These are phyloP conservation scores for Triplophysa rosa DNA, from an alignment of 2,113 vertebrate species.

Conservation along the genomic window DNA sequence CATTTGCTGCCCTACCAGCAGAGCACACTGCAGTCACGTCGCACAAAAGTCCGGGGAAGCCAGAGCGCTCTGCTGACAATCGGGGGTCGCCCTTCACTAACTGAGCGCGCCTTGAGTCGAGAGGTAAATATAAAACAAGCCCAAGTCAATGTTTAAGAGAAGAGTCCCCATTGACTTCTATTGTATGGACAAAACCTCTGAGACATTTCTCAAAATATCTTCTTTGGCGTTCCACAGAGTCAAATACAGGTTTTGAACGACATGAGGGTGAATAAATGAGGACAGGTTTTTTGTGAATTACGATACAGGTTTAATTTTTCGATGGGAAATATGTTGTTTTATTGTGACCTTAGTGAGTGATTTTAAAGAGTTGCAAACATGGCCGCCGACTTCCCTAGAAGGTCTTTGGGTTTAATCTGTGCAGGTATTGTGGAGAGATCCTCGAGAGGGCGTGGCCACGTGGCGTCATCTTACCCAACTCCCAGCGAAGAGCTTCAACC, in stretches of 20 bases:
- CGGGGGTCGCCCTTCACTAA: constrained; percentile 78
- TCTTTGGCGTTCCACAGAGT: too few species aligned
- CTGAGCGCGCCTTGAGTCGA: constrained; percentile 80
- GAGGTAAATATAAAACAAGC: constrained; percentile 63
- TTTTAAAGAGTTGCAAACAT: constrained; percentile 43
- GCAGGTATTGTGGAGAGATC: constrained; percentile 79
- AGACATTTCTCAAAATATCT: too few species aligned
- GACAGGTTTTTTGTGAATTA: too few species aligned
- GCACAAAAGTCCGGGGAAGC: constrained; percentile 75
- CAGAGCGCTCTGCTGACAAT: constrained; percentile 75
- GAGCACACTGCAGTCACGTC: constrained; percentile 78
- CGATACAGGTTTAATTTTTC: too few species aligned
- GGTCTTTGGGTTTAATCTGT: background rate
- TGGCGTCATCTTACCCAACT: constrained; percentile 83
- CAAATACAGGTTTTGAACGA: too few species aligned
- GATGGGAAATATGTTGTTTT: too few species aligned
- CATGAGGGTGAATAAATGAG: too few species aligned
- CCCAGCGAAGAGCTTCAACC: constrained; percentile 85
- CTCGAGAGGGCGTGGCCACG: constrained; percentile 72
- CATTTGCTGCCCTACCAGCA: constrained; percentile 85
- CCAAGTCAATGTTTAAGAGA: too few species aligned
- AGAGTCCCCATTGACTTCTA: too few species aligned
- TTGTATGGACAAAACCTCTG: too few species aligned
- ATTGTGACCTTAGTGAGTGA: too few species aligned
- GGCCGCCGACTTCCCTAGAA: too few species aligned